Conservation (phyloP, 2,888 invertebrate species). For the Sturmia bella region DNA sequence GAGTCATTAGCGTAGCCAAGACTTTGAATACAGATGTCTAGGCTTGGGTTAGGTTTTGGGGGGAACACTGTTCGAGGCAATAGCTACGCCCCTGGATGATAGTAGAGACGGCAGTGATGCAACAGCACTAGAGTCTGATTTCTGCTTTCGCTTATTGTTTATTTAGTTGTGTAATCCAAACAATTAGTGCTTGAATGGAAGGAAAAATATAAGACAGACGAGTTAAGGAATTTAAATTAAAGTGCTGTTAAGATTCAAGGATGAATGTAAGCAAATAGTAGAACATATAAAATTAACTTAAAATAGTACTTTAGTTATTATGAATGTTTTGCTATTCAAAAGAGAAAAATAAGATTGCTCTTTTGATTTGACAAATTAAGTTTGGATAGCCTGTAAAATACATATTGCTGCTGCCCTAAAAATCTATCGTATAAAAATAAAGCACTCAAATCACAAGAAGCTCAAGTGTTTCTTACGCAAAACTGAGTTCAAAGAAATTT, state of each 20-base stretch:
- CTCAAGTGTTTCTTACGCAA: too few species aligned
- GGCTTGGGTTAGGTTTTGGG: too few species aligned
- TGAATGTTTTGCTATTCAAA: not conserved
- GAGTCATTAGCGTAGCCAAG: too few species aligned
- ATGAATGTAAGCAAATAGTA: conserved; percentile 4
- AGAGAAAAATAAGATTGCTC: not conserved
- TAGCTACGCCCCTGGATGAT: not conserved
- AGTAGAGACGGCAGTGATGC: conserved; percentile 15
- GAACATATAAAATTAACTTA: not conserved
- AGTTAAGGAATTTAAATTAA: conserved; percentile 17
- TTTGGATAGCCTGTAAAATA: too few species aligned
- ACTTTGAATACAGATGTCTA: too few species aligned
- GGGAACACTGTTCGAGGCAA: too few species aligned
- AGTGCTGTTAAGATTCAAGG: conserved; percentile 13
- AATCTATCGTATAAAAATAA: too few species aligned
- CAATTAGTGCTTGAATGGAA: conserved; percentile 62
- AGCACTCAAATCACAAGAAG: too few species aligned
- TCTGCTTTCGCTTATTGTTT: conserved; percentile 61
- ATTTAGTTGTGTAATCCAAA: conserved; percentile 68
- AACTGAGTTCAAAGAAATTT: too few species aligned
- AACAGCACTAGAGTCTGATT: conserved; percentile 59
- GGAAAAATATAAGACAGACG: conserved; percentile 26
- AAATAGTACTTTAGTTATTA: not conserved
- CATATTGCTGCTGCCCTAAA: too few species aligned
- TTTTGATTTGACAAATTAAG: not conserved